A percentile compares a stretch with the other conserved stretches of the same genome.
Evolutionary conservation across 35 echinoderm and acorn worm species (phyloP).

Genomic region (Acanthaster planci): DNA sequence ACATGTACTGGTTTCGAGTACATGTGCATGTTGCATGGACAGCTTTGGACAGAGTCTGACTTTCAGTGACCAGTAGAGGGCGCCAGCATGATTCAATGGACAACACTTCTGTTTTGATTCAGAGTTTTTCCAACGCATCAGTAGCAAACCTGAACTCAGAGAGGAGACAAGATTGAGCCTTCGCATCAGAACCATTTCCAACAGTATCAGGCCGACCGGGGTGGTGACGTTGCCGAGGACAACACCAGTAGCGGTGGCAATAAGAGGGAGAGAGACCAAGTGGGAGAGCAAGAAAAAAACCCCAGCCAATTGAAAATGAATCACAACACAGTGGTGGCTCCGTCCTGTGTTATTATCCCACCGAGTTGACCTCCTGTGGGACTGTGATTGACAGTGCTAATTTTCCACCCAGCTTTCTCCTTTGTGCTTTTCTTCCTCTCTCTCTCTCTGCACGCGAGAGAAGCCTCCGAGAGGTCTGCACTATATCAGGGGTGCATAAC

Average conservation of each 20-base stretch:
- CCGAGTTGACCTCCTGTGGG: not conserved
- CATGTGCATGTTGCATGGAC: no score
- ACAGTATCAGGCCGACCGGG: no score
- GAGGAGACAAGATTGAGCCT: no score
- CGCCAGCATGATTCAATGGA: not conserved
- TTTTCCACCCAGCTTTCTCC: not conserved
- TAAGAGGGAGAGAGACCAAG: no score
- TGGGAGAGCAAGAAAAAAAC: no score
- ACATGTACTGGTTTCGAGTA: no score
- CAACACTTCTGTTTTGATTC: not conserved
- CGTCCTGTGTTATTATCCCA: not conserved
- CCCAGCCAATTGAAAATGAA: constrained; percentile 14
- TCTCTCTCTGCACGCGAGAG: no score
- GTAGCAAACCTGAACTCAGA: no score
- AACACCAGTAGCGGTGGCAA: no score
- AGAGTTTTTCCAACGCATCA: no score
- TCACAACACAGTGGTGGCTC: constrained; percentile 8
- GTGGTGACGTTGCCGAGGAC: no score
- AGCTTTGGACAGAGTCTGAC: not conserved
- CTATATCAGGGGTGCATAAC: not conserved
- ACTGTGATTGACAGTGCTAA: constrained; percentile 1
- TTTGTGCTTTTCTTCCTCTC: not conserved
- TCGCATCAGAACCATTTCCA: no score
- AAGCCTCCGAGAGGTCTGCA: not conserved
- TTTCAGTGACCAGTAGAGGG: not conserved